phyloP scores from a whole-genome alignment of 2,888 invertebrate genomes.

The Drosophila dives region DNA sequence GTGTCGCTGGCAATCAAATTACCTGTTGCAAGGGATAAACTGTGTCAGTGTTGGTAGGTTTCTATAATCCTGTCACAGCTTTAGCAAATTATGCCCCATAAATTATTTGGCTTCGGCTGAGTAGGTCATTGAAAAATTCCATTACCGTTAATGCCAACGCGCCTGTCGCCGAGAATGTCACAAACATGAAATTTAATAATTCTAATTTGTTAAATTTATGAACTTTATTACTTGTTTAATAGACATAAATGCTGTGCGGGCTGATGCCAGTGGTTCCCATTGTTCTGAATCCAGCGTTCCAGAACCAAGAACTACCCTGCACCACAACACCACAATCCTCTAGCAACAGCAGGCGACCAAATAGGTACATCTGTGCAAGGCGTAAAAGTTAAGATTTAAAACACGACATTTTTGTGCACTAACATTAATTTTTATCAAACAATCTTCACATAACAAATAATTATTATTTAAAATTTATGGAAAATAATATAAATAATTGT shows the following conservation, averaged over 20 bases:
- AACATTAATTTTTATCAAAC: background rate
- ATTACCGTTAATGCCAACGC: constrained; percentile 52
- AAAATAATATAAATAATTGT: background rate
- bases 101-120: constrained; percentile 33
- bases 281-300: constrained; percentile 45
- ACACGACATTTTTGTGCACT: constrained; percentile 3
- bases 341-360: constrained; percentile 41
- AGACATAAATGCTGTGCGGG: constrained; percentile 55
- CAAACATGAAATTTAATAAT: constrained; percentile 73
- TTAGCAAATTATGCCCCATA: constrained; percentile 55
- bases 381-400: background rate
- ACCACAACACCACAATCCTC: constrained; percentile 13
- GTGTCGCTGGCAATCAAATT: background rate
- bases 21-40: constrained; percentile 50
- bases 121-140: constrained; percentile 50
- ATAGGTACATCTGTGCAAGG: constrained; percentile 19
- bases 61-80: constrained; percentile 10
- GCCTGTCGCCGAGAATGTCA: constrained; percentile 45
- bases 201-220: constrained; percentile 72
- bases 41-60: background rate
- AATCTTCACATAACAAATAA: background rate
- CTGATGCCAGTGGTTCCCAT: constrained; percentile 42
- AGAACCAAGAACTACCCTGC: constrained; percentile 35
- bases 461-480: background rate
- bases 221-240: constrained; percentile 73